Evolutionary conservation across 1,140 invertebrate genomes (phyloP), one percentile per base, ranked within the genome.

Genomic region (Drosophila triauraria): DNA sequence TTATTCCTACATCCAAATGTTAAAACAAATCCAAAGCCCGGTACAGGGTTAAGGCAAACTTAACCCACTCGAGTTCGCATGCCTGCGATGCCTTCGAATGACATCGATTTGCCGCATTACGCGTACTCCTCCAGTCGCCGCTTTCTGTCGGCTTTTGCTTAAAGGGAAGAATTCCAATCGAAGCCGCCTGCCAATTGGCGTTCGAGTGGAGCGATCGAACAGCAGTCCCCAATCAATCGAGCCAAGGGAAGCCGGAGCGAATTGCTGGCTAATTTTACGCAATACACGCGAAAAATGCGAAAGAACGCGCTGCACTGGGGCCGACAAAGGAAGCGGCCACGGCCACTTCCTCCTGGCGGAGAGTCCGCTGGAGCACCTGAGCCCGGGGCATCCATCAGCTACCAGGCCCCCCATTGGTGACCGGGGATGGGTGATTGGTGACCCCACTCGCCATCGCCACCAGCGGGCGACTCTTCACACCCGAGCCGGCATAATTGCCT

Each of bases 261-360:
- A 87, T 86, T 82, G 65, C 79, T 44, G 47, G 83, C 75, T 87
- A 87, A 82, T 82, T 82, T 82, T 46, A 35, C 71, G 64, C 70
- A 75, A 54, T 48, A 74, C 63, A 74, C 61, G 82, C 78, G 57
- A 78, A 76, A 67, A 86, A 87, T 86, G 79, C 71, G 58, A 67
- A 61, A 77, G 77, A 67, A 54, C 51, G 43, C 46, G 43, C 9
- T 23, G 46, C 51, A 57, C 25, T 46, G 74, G 48, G 30, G 13
- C 68, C 83, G 54, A 67, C 63, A 78, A 82, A 86, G 75, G 82
- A 87, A 79, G 69, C 75, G 54, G 75, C 54, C 60, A 71, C 75
- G 54, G 75, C 54, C 60, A 71, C 82, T 86, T 87, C 82, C 83
- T 75, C 75, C 47, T 30, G 67, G 47, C 32, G 35, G 8, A 42